Base-by-base conservation (phyloP, 2,888 invertebrate genomes). In the Micoletzkya japonica region DNA sequence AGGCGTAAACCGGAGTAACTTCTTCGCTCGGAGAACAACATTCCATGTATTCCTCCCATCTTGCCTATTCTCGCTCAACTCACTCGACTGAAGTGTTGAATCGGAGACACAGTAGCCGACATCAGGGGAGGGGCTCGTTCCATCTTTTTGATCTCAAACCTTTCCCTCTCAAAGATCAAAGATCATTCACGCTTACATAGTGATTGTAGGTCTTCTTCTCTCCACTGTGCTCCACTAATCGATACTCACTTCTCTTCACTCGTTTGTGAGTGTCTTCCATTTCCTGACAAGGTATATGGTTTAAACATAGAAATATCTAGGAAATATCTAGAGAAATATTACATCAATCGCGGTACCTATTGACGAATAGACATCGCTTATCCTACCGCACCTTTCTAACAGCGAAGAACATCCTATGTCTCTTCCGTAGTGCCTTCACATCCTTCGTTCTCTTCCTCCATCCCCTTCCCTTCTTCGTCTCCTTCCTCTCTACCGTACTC, bases 181-280 rank as follows among this genome's bases (percentile, higher is more conserved):
- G 30, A 30, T 30, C 30, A 1, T 20, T 34, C 63, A 36, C 34
- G 50, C 63, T 59, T 2, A 59, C 59, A 34, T 7, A 59, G 17
- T n/a, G 26, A 24, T 50, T 58, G 50, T 61, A 54, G 6, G 63
- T 14, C n/a, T n/a, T 63, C 57, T 64, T 56, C 26, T 49, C 34
- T 44, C 70, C 57, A 10, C 34, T 39, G 7, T 39, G 32, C 24
- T 63, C 76, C 2, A 78, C 75, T 20, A 80, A 49, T 20, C 80
- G 59, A n/a, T 71, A 50, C 30, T 75, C 73, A 73, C 74, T 75
- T 71, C 80, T 54, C 60, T 78, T 78, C 28, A 59, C 58, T n/a
- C 77, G 70, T n/a, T 57, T 37, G 24, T 59, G 59, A 28, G 28
- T 39, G 3, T 14, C 7, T 17, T 39, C 50, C 63, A 50, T 14